Evolutionary conservation across 30 jellyfish, hydroid and myxozoan genomes (phyloP), one percentile per base, ranked within the genome.

Genomic region (Cassiopea xamachana): DNA sequence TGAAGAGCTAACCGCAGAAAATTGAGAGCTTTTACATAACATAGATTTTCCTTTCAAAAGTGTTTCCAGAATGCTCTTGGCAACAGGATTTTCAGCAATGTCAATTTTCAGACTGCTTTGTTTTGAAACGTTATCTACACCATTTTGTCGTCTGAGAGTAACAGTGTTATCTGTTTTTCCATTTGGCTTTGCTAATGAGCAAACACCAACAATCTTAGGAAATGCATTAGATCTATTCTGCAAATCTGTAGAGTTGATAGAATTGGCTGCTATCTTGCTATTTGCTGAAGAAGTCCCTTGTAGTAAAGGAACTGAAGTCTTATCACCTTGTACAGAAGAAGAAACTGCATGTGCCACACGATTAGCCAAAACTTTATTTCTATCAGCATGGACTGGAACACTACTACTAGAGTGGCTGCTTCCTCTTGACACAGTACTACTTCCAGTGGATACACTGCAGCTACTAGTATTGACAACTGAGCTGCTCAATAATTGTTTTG

Each of bases 191-290:
- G 88, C 88, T 48, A 84, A 84, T 19, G 92, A 84, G 69, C 92
- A 73, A 12, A 84, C 75, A 10, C 92, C 83, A 18, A 67, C 77
- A 14, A 84, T 84, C 60, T 49, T 84, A 14, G 92, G 92, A 3
- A 84, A 64, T 43, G 16, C 67, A n/a, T 9, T 46, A 19, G 89
- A 44, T 46, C 9, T 73, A 12, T 6, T 27, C 39, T 27, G 39
- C 39, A 27, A 73, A 58, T 27, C 55, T 19, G 14, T 73, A 58
- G 16, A 39, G 81, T 46, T 44, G 68, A 27, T 27, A 27, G 39
- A 27, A 27, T 27, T 27, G 39, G 39, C 39, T 55, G 7, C 64
- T 10, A 55, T 55, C 64, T 55, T 55, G 12, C 64, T 55, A 55
- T 10, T 10, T 55, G 7, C 10, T 6, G 64, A 6, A 55, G 64